Evolutionary conservation across 1,140 invertebrate species (phyloP), one percentile per base, ranked within the genome.

Genomic region (Aphelinus atriplicis): DNA sequence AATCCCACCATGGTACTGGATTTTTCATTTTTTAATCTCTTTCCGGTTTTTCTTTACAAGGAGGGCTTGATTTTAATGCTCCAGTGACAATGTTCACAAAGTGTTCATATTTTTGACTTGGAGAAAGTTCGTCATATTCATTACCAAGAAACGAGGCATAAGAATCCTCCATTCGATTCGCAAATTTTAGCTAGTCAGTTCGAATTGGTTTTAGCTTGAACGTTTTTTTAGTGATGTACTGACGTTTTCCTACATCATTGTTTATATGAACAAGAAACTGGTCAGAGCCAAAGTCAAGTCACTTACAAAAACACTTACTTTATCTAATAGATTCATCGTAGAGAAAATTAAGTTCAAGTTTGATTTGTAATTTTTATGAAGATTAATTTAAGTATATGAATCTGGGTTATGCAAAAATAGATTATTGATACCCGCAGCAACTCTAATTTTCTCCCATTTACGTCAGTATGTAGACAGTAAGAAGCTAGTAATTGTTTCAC

Each of bases 241-340:
- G 79, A 55, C 73, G 75, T 73, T 75, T 65, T 64, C 70, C 47
- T 42, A 79, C 78, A 46, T 75, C 7, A 26, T 80, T 26, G 46
- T 70, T 78, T 43, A 81, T 76, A 47, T 73, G 68, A 53, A 83
- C 81, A 10, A 80, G 83, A 42, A 78, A 81, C 56, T 84, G 81
- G 63, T 84, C 82, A 74, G 80, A 83, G 45, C 79, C 78, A 80
- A 80, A 50, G 78, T 66, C 62, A 82, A 75, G 3, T 81, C 77
- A 53, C 80, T 53, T 5, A 77, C 75, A 48, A 80, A 70, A 81
- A 81, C 83, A 70, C 77, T 77, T 63, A 81, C 71, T 62, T 80
- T 75, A 65, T 75, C 53, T 61, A 56, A 53, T 64, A 81, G 77
- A 71, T 74, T 74, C 71, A 77, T 63, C 55, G 78, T 78, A 71